phyloP scores from a whole-genome alignment of 2,888 invertebrate species.

The Andrena dorsata region DNA sequence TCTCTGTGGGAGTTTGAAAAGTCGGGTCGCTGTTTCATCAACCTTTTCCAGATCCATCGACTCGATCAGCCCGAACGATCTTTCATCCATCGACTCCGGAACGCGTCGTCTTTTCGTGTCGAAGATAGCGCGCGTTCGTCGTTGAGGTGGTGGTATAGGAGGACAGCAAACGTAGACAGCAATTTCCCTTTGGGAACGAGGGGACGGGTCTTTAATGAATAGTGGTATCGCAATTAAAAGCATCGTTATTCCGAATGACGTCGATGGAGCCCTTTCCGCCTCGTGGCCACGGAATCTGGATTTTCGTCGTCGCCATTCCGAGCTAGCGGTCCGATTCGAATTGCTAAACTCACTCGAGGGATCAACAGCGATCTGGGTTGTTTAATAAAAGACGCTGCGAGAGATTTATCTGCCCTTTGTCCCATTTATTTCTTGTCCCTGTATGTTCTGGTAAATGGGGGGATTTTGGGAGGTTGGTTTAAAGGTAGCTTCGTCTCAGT shows the following conservation, averaged over 20 bases:
- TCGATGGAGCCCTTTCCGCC: too few species aligned
- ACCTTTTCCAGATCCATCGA: background rate
- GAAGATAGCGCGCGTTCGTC: background rate
- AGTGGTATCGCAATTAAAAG: background rate
- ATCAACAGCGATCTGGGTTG: too few species aligned
- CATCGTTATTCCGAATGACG: background rate
- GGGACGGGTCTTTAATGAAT: background rate
- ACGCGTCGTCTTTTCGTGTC: background rate
- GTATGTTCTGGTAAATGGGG: too few species aligned
- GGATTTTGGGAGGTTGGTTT: too few species aligned
- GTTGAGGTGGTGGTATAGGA: background rate
- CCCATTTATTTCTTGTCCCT: too few species aligned
- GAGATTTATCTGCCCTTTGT: too few species aligned
- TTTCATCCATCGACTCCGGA: background rate
- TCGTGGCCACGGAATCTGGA: too few species aligned
- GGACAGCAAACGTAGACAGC: background rate
- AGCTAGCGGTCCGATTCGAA: background rate
- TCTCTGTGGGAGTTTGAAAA: constrained; percentile 2
- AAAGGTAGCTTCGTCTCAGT: too few species aligned
- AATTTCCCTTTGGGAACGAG: background rate
- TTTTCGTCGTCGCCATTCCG: background rate
- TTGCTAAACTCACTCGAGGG: constrained; percentile 1
- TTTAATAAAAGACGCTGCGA: too few species aligned
- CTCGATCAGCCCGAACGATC: constrained; percentile 9
- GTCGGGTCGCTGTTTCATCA: constrained; percentile 1